phyloP scores from a whole-genome alignment of 2,888 invertebrate species.

The Coleophora flavipennella region DNA sequence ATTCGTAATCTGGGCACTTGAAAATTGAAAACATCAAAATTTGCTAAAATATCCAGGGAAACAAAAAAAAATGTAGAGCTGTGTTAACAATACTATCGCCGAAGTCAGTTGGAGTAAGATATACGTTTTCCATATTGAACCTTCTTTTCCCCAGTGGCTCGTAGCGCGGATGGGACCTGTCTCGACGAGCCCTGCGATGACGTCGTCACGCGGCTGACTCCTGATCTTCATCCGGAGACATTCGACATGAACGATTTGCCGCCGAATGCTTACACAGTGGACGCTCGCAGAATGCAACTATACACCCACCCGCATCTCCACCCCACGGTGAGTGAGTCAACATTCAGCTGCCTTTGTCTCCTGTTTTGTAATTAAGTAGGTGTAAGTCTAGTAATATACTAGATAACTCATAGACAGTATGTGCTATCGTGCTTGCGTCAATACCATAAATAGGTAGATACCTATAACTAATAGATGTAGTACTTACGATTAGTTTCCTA shows the following conservation, averaged over 20 bases:
- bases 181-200: constrained; percentile 44
- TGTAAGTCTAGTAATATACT: no score
- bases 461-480: background rate
- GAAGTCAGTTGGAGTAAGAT: no score
- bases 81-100: no score
- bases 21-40: no score
- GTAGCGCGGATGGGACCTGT: constrained; percentile 45
- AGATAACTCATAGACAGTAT: no score
- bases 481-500: background rate
- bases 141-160: constrained; percentile 37
- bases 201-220: constrained; percentile 42
- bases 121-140: no score
- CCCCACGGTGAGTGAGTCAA: constrained; percentile 52
- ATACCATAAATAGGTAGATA: no score
- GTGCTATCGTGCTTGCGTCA: no score
- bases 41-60: no score
- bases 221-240: constrained; percentile 31
- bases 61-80: no score
- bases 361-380: no score
- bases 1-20: no score
- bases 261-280: constrained; percentile 42
- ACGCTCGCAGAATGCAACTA: constrained; percentile 59
- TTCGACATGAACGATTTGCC: constrained; percentile 64
- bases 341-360: constrained; percentile 4
- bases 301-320: constrained; percentile 53